Evolutionary conservation across 2,888 invertebrate genomes (phyloP).

Genomic region (Ectobius pallidus): DNA sequence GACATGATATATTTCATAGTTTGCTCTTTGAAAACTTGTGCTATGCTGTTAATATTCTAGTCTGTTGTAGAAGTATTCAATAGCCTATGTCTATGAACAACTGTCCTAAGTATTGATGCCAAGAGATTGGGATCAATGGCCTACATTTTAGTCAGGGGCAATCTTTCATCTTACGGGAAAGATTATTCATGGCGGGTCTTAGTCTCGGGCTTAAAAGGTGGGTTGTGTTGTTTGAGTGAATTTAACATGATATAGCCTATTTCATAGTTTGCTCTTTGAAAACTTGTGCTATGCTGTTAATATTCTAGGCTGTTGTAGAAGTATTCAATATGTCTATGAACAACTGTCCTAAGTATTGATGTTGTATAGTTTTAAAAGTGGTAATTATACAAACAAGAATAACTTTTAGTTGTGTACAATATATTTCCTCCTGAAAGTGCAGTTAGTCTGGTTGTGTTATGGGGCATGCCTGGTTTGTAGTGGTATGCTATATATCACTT

Average conservation of each 20-base stretch:
- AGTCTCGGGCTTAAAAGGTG: conserved; percentile 86
- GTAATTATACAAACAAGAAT: too few relatives aligned
- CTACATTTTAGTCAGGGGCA: conserved; percentile 89
- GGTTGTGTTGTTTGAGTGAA: conserved; percentile 35
- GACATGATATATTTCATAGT: too few relatives aligned
- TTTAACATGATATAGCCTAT: not conserved
- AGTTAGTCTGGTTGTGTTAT: too few relatives aligned
- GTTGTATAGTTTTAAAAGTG: too few relatives aligned
- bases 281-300: not conserved
- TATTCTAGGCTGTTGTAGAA: not conserved
- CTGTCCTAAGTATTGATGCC: too few relatives aligned
- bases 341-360: too few relatives aligned
- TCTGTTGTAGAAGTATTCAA: not conserved
- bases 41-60: not conserved
- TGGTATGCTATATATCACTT: too few relatives aligned
- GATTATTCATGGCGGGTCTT: conserved; percentile 87
- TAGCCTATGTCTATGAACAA: not conserved
- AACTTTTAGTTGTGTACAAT: too few relatives aligned
- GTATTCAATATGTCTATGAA: not conserved
- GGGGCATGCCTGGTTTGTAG: too few relatives aligned
- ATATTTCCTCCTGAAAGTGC: too few relatives aligned
- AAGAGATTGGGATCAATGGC: conserved; percentile 65
- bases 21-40: not conserved
- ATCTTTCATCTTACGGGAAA: conserved; percentile 85
- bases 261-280: too few relatives aligned